These are phyloP conservation scores for Scaptomyza flava DNA, from an alignment of 2,888 invertebrate species.

Conservation along the genomic window DNA sequence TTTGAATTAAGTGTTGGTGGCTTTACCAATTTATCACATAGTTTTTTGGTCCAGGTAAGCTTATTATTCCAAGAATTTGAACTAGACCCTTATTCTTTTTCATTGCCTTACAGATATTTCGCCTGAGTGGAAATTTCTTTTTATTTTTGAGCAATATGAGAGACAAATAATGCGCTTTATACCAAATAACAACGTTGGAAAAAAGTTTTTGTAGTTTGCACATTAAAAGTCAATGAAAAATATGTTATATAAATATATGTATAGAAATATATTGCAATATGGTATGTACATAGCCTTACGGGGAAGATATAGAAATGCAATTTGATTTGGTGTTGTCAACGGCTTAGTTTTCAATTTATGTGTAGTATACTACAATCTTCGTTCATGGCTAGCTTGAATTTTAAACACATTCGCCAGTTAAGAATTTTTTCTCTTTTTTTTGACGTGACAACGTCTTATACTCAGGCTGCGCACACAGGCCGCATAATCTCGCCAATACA, in stretches of 20 bases:
- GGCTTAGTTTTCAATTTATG: too few relatives aligned
- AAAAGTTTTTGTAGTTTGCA: slow-evolving; percentile 75
- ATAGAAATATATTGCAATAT: too few relatives aligned
- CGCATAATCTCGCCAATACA: too few relatives aligned
- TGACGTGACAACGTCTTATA: too few relatives aligned
- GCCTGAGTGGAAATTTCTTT: slow-evolving; percentile 76
- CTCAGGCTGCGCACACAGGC: too few relatives aligned
- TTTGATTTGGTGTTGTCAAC: too few relatives aligned
- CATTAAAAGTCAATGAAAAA: slow-evolving; percentile 77
- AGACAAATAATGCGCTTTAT: slow-evolving; percentile 59
- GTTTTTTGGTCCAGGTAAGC: slow-evolving; percentile 71
- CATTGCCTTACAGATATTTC: slow-evolving; percentile 59
- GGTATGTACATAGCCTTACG: too few relatives aligned
- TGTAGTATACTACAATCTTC: slow-evolving; percentile 76
- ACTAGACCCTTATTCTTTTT: too few relatives aligned
- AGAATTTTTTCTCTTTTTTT: slow-evolving; percentile 24
- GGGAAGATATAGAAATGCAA: too few relatives aligned
- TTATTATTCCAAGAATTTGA: not conserved
- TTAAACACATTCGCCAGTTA: slow-evolving; percentile 74
- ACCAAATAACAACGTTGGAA: slow-evolving; percentile 79
- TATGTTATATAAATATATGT: too few relatives aligned
- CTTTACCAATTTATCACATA: slow-evolving; percentile 74
- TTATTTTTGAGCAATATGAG: slow-evolving; percentile 70
- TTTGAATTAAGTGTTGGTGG: slow-evolving; percentile 72
- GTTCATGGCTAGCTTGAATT: slow-evolving; percentile 73